Evolutionary conservation across 1,140 invertebrate genomes (phyloP).

Genomic region (Trachymyrmex cornetzi): DNA sequence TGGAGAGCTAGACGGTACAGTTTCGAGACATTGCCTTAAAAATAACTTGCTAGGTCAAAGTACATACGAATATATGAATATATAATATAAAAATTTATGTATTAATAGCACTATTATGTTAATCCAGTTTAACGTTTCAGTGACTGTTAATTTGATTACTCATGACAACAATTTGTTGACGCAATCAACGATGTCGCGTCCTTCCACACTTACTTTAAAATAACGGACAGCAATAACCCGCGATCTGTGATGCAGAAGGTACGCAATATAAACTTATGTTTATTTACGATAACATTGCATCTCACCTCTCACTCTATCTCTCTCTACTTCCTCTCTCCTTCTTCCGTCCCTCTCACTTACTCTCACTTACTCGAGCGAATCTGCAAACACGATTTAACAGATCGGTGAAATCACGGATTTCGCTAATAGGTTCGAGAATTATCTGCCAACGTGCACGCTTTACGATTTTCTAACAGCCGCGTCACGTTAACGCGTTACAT

Average conservation of each 20-base stretch:
- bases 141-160: constrained; percentile 33
- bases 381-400: background rate
- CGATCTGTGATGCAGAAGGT: background rate
- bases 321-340: background rate
- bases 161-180: background rate
- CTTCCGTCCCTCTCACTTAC: background rate
- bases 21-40: constrained; percentile 21
- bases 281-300: constrained; percentile 42
- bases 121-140: background rate
- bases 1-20: background rate
- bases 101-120: background rate
- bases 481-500: background rate
- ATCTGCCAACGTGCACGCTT: background rate
- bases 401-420: background rate
- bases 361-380: background rate
- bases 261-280: constrained; percentile 17
- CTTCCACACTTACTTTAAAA: background rate
- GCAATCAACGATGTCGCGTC: background rate
- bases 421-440: background rate
- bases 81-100: background rate
- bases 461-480: background rate
- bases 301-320: constrained; percentile 1
- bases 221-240: background rate
- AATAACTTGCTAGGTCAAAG: constrained; percentile 62
- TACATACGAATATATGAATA: constrained; percentile 16